phyloP scores from a whole-genome alignment of 1,140 invertebrate genomes.

The Drosophila sechellia region DNA sequence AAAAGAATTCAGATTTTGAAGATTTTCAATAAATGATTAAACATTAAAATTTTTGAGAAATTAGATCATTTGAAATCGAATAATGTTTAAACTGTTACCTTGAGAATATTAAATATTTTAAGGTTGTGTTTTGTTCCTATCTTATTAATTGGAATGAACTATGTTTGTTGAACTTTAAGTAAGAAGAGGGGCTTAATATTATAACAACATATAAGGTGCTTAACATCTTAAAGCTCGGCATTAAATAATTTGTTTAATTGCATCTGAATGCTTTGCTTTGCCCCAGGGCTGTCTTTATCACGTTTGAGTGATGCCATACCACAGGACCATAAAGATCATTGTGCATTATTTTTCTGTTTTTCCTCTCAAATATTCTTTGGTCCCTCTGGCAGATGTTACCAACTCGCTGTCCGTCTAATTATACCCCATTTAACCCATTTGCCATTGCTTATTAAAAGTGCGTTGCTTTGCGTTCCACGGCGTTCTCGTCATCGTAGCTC shows the following conservation, averaged over 20 bases:
- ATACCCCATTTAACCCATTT: constrained; percentile 51
- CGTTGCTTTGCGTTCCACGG: constrained; percentile 47
- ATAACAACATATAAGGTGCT: too few species aligned
- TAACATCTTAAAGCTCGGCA: background rate
- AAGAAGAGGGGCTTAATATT: too few species aligned
- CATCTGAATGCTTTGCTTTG: background rate
- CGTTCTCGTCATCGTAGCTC: constrained; percentile 23
- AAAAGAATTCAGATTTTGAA: background rate
- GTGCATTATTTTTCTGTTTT: constrained; percentile 8
- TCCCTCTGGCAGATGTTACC: constrained; percentile 43
- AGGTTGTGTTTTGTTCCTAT: too few species aligned
- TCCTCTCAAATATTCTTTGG: background rate
- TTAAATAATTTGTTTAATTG: background rate
- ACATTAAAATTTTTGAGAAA: too few species aligned
- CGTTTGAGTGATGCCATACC: constrained; percentile 4
- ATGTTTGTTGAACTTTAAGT: too few species aligned
- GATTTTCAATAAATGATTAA: background rate
- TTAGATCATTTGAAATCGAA: too few species aligned
- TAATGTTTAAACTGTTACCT: too few species aligned
- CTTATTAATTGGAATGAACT: too few species aligned
- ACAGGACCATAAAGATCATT: constrained; percentile 8
- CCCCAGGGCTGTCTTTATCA: background rate
- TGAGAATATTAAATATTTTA: too few species aligned
- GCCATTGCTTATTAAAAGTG: constrained; percentile 60
- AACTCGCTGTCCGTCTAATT: constrained; percentile 55